Evolutionary conservation across 2,113 vertebrate species (phyloP).

Genomic region (human (Homo sapiens)): GRCh38 chrX:40538501-40539000

Average conservation of each 20-base stretch:
- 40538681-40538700: constrained; percentile 71
- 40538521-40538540: neutral
- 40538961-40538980: neutral
- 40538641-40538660: constrained; percentile 71
- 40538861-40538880: neutral
- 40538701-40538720: constrained; percentile 56
- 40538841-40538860: neutral
- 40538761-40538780: neutral
- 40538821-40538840: neutral
- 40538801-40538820: neutral
- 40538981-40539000: constrained; percentile 25
- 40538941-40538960: neutral
- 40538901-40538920: neutral
- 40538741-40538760: constrained; percentile 13
- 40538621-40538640: constrained; percentile 62
- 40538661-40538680: constrained; percentile 65
- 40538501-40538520: neutral
- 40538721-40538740: constrained; percentile 55
- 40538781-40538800: neutral
- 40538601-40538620: constrained; percentile 5
- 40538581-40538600: constrained; percentile 67
- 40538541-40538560: constrained; percentile 39
- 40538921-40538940: neutral
- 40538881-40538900: neutral
- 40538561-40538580: constrained; percentile 64